Evolutionary conservation across 2,888 invertebrate species (phyloP), one percentile per base, ranked within the genome.

Genomic region (Diabrotica balteata): DNA sequence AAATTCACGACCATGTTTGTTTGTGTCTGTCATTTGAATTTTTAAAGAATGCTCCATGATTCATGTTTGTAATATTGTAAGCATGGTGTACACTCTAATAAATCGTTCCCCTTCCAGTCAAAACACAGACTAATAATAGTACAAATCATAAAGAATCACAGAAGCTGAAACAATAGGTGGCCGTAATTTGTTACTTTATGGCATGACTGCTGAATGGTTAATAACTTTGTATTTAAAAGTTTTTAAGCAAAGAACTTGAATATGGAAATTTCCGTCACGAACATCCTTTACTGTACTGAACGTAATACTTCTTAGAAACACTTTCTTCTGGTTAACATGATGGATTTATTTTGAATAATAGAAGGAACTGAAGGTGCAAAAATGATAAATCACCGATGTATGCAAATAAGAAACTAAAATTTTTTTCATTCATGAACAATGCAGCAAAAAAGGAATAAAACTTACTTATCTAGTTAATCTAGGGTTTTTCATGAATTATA

Each of bases 231-330:
- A 45, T 52, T 52, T 63, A 43, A 52, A 11, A 59, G 55, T 42
- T 67, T 67, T 60, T 65, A 63, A 51, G 57, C 66, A 50, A 66
- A 67, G 59, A 66, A 61, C 44, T 57, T 9, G 68, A 70, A 66
- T 68, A 72, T 67, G 68, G 63, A 72, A 68, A 70, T 70, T 59
- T 65, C 65, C 59, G 63, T 70, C 66, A 70, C 66, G 72, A 68
- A 72, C 67, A 72, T 72, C 72, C 68, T 72, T 32, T 32, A 32
- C 32, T 4, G 5, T 32, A 32, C 3, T 32, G 32, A 32, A 32
- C 32, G 32, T 32, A 32, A 32, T 32, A 32, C 32, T 32, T 32
- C 32, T 32, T 32, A 32, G 32, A 32, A 32, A 32, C 32, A 32
- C 32, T 32, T 32, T 32, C 32, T 32, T 0, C 32, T 32, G 32